Evolutionary conservation across 2,888 invertebrate species (phyloP), one percentile per base, ranked within the genome.

Genomic region (Mactromeris polynyma): DNA sequence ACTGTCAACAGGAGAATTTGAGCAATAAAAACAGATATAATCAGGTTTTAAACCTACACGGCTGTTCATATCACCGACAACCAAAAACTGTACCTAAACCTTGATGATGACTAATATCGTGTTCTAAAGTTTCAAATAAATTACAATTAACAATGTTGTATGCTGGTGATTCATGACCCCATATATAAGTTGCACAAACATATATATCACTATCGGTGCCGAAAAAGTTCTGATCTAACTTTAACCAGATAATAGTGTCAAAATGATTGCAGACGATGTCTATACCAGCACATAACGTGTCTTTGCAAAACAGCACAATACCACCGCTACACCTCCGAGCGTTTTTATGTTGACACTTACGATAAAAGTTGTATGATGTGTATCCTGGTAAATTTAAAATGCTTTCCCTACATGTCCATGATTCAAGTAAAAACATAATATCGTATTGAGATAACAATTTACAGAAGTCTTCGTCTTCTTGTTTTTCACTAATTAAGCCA

Each of bases 181-280:
- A 80, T 42, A 79, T 19, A 51, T 79, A 85, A 9, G 58, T n/a
- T 2, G 38, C 79, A 80, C 85, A 77, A 19, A 84, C 78, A 51
- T 84, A 85, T 9, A 85, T 36, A 51, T 80, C 79, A 7, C 36
- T 21, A 1, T 31, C 36, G 7, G 79, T 4, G 0, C 54, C 58
- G n/a, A 79, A 80, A 40, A 46, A 85, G 2, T 2, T 31, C 36
- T 81, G 31, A 42, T 83, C 73, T 2, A 79, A 38, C 46, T 83
- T 84, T 36, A 85, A 14, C 88, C 84, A 88, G 11, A 88, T 81
- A 1, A 84, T 81, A 51, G 80, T 79, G 64, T 88, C 88, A 85
- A 54, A 77, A 64, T 84, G 83, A 81, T 80, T 69, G n/a, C 81
- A n/a, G 26, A 81, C 46, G 51, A 88, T 40, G 36, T 33, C 17